These are phyloP conservation scores for Scelioninae gen. 1 DNA, from an alignment of 2,888 invertebrate genomes.

Conservation along the genomic window DNA sequence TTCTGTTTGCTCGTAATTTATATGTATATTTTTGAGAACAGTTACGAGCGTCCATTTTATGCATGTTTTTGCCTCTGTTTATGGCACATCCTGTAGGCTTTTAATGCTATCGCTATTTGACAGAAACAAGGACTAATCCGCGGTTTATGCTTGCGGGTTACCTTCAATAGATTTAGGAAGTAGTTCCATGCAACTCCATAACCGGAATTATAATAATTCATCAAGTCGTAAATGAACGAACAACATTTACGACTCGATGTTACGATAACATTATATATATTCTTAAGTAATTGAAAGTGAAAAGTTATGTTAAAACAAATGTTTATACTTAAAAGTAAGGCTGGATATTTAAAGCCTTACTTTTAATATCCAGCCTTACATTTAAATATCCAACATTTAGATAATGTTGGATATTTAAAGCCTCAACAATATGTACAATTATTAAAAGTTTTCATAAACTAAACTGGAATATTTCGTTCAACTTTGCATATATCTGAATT, in stretches of 20 bases:
- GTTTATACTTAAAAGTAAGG: no score
- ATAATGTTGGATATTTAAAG: no score
- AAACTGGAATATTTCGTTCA: neutral
- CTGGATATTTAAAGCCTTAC: no score
- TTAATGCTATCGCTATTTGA: slow-evolving; percentile 31
- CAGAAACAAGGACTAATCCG: slow-evolving; percentile 47
- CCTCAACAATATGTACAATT: neutral
- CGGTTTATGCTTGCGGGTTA: slow-evolving; percentile 43
- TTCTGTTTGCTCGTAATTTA: slow-evolving; percentile 2
- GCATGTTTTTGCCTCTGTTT: slow-evolving; percentile 16
- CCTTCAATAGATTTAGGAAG: slow-evolving; percentile 34
- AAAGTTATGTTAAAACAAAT: no score
- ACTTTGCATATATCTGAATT: slow-evolving; percentile 7
- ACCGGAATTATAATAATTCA: neutral
- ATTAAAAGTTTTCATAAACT: neutral
- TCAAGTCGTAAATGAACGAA: neutral
- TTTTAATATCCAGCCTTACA: no score
- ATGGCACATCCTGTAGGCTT: slow-evolving; percentile 9
- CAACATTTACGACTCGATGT: neutral
- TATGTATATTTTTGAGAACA: slow-evolving; percentile 7
- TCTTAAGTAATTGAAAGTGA: no score
- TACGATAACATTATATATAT: neutral
- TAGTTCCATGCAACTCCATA: slow-evolving; percentile 25
- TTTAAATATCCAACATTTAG: no score
- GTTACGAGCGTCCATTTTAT: slow-evolving; percentile 5